These are phyloP conservation scores for Metallyticus violacea DNA, from an alignment of 2,888 invertebrate species.

Conservation along the genomic window DNA sequence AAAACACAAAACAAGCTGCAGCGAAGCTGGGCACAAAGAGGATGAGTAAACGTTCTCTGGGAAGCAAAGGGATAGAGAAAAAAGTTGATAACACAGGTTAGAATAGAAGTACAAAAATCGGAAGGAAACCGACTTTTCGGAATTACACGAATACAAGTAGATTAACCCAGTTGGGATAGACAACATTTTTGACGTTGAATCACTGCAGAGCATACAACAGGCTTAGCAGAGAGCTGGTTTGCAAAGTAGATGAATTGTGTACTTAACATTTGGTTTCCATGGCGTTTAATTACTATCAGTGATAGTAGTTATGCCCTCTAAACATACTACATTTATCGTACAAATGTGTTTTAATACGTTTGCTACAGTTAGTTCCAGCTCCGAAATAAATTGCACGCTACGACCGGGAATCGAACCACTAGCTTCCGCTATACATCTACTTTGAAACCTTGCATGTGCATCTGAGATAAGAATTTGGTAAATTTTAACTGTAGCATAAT, in stretches of 20 bases:
- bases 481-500: too few species aligned
- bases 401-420: too few species aligned
- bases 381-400: too few species aligned
- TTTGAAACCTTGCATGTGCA: too few species aligned
- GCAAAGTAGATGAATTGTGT: background rate
- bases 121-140: background rate
- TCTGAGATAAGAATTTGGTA: too few species aligned
- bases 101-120: too few species aligned
- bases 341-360: background rate
- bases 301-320: background rate
- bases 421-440: too few species aligned
- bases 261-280: background rate
- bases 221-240: background rate
- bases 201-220: background rate
- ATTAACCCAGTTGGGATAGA: background rate
- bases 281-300: background rate
- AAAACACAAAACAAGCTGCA: background rate
- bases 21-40: background rate
- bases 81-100: too few species aligned
- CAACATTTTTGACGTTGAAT: background rate
- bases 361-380: background rate
- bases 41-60: background rate
- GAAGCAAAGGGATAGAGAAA: background rate
- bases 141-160: background rate
- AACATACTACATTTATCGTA: background rate